Evolutionary conservation across 1,140 invertebrate species (phyloP).

Genomic region (Leguminivora glycinivorella): DNA sequence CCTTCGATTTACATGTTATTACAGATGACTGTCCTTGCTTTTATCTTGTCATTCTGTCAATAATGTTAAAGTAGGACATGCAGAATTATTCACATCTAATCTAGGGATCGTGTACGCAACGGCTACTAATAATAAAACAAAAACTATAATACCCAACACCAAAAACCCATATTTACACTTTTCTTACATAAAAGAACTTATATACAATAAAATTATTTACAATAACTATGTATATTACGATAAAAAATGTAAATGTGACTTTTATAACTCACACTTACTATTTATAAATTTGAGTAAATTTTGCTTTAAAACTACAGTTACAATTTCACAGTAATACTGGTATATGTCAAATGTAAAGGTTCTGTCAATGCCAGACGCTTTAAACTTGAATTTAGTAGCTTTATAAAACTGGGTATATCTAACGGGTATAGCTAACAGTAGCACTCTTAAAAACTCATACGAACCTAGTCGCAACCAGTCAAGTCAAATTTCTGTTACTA

Average conservation of each 20-base stretch:
- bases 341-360: slow-evolving; percentile 2
- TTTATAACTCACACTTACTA: background rate
- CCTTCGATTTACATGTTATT: no score
- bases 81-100: background rate
- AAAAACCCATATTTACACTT: slow-evolving; percentile 17
- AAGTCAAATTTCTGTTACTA: no score
- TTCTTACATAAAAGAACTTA: slow-evolving; percentile 6
- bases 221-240: background rate
- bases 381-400: background rate
- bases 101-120: background rate
- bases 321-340: background rate
- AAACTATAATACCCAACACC: background rate
- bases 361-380: background rate
- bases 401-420: background rate
- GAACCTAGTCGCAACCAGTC: no score
- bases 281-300: background rate
- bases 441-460: no score
- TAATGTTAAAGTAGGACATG: no score
- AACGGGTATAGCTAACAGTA: no score
- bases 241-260: background rate
- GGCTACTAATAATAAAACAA: slow-evolving; percentile 12
- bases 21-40: no score
- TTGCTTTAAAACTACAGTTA: background rate
- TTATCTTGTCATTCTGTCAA: no score
- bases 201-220: slow-evolving; percentile 2